A percentile compares a stretch with the other conserved stretches of the same genome.
phyloP scores from a whole-genome alignment of 2,888 invertebrate species.

The Druceiella hillmani region DNA sequence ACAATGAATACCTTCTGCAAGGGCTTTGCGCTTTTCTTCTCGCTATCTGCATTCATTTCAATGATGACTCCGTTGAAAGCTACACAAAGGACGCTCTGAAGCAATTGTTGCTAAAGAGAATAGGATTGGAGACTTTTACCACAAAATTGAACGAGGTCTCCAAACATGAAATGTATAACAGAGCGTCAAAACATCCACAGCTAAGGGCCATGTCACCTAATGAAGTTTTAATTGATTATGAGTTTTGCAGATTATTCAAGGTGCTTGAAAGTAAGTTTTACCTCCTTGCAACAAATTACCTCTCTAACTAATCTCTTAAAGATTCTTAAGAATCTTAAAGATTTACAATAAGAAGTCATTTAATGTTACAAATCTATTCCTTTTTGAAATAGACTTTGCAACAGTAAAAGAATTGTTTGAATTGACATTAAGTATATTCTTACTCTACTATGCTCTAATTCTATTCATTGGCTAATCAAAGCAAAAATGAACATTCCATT shows the following conservation, averaged over 20 bases:
- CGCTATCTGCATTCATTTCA: slow-evolving; percentile 87
- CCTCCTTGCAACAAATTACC: too few relatives aligned
- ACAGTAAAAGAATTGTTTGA: too few relatives aligned
- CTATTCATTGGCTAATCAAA: too few relatives aligned
- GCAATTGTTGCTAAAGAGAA: slow-evolving; percentile 79
- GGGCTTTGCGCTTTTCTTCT: slow-evolving; percentile 90
- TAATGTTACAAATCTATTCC: too few relatives aligned
- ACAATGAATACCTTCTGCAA: slow-evolving; percentile 81
- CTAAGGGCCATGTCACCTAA: slow-evolving; percentile 66
- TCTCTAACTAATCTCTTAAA: too few relatives aligned
- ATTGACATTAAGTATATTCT: too few relatives aligned
- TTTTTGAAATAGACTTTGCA: too few relatives aligned
- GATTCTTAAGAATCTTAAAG: too few relatives aligned
- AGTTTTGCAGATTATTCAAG: slow-evolving; percentile 91
- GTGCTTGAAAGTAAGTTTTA: slow-evolving; percentile 59
- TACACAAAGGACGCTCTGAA: slow-evolving; percentile 70
- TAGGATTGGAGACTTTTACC: slow-evolving; percentile 84
- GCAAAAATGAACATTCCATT: too few relatives aligned
- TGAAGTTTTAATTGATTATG: slow-evolving; percentile 88
- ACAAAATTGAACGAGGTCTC: slow-evolving; percentile 82
- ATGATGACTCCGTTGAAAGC: slow-evolving; percentile 72
- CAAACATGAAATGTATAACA: slow-evolving; percentile 85
- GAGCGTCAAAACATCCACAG: slow-evolving; percentile 92
- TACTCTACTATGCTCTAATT: too few relatives aligned
- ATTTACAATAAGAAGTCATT: too few relatives aligned